Evolutionary conservation across 1,140 invertebrate species (phyloP).

Genomic region (Dinoponera quadriceps): DNA sequence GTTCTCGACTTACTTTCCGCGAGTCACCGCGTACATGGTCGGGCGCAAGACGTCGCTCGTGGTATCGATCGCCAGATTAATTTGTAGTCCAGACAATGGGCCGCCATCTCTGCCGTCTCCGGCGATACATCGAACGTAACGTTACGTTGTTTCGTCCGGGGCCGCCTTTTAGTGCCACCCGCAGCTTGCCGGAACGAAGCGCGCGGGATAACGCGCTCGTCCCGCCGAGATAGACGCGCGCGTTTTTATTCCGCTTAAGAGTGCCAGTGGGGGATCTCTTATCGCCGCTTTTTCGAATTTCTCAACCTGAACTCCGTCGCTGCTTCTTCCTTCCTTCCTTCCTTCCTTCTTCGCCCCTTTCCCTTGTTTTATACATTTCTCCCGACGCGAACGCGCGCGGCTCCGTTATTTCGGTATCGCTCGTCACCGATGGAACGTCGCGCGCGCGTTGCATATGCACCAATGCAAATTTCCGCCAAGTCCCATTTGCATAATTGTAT

Average conservation of each 20-base stretch:
- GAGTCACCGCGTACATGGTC: conserved; percentile 78
- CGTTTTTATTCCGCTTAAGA: conserved; percentile 42
- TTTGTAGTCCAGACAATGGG: conserved; percentile 85
- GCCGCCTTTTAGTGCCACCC: conserved; percentile 40
- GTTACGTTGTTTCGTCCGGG: conserved; percentile 78
- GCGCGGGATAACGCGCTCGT: conserved; percentile 17
- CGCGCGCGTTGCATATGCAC: conserved; percentile 15
- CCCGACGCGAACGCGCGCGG: not conserved
- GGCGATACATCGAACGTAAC: conserved; percentile 81
- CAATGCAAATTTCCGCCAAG: conserved; percentile 22
- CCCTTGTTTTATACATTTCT: too few species aligned
- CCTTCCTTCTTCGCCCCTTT: too few species aligned
- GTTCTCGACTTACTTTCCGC: conserved; percentile 78
- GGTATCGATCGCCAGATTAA: conserved; percentile 84
- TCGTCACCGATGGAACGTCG: conserved; percentile 16
- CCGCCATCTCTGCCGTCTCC: conserved; percentile 81
- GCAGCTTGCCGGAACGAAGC: conserved; percentile 8
- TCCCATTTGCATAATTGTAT: conserved; percentile 46
- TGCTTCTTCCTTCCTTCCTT: conserved; percentile 1
- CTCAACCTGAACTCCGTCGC: conserved; percentile 4
- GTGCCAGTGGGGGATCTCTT: conserved; percentile 29
- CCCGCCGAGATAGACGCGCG: conserved; percentile 26
- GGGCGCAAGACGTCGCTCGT: conserved; percentile 79
- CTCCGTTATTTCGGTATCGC: not conserved
- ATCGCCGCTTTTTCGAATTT: not conserved